A percentile compares a stretch with the other conserved stretches of the same genome.
Conservation (phyloP, 35 echinoderm and acorn worm species). For the Chiridota heheva region DNA sequence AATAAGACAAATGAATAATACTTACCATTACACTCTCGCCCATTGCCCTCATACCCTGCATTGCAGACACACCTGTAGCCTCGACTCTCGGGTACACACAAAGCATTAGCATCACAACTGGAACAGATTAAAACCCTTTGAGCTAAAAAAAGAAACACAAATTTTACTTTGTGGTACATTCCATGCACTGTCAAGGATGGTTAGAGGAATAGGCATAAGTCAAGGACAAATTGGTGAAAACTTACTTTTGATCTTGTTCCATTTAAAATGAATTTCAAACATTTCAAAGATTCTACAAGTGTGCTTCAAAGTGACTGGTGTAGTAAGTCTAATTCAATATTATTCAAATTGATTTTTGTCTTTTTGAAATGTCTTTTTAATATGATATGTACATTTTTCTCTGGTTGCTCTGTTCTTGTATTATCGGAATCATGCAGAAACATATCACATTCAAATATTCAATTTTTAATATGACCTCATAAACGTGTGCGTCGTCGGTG, state of each 20-base stretch:
- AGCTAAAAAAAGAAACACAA: not conserved
- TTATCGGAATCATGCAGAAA: no score
- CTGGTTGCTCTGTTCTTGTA: no score
- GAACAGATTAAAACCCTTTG: constrained; percentile 53
- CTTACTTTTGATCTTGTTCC: not conserved
- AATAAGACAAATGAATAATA: not conserved
- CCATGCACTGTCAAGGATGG: not conserved
- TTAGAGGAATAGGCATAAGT: not conserved
- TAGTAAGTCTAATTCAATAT: no score
- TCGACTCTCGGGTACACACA: constrained; percentile 32
- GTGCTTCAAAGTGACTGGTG: no score
- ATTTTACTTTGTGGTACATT: not conserved
- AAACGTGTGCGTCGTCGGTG: no score
- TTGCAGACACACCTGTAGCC: constrained; percentile 69
- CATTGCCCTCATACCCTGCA: constrained; percentile 69
- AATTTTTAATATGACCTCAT: no score
- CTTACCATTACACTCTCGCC: constrained; percentile 65
- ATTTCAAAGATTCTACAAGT: not conserved
- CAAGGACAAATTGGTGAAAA: not conserved
- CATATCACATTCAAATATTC: no score
- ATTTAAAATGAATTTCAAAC: not conserved
- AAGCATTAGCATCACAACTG: constrained; percentile 59
- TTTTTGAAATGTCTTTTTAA: no score
- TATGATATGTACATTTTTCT: no score
- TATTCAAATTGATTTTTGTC: no score